phyloP scores from a whole-genome alignment of 2,888 invertebrate genomes.

The Caenorhabditis sp. region DNA sequence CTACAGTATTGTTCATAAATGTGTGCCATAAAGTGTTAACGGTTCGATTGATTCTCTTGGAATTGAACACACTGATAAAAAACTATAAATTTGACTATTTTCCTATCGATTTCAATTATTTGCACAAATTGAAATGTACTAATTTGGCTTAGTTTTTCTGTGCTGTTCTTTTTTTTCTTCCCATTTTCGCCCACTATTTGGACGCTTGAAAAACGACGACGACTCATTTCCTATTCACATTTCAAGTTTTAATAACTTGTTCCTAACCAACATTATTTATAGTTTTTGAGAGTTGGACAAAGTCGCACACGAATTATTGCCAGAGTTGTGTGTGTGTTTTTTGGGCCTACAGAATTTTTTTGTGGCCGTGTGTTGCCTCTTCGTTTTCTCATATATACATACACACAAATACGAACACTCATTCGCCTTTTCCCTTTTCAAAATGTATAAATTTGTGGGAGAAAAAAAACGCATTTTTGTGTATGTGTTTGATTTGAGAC shows the following conservation, averaged over 20 bases:
- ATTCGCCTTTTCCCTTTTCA: not conserved
- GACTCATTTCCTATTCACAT: not conserved
- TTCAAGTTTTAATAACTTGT: not conserved
- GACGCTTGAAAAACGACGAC: not conserved
- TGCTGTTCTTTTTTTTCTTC: not conserved
- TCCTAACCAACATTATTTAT: not conserved
- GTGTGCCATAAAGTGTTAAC: too few species aligned
- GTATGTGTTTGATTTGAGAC: not conserved
- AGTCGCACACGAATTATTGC: not conserved
- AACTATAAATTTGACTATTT: too few species aligned
- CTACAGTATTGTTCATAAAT: too few species aligned
- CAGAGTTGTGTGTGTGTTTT: not conserved
- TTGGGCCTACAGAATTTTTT: not conserved
- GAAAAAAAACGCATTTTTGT: not conserved
- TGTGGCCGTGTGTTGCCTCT: not conserved
- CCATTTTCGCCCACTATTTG: not conserved
- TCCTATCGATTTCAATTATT: too few species aligned
- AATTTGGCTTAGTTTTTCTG: too few species aligned
- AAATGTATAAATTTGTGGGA: constrained; percentile 1
- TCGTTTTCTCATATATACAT: not conserved
- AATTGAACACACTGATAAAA: too few species aligned
- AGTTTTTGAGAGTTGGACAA: not conserved
- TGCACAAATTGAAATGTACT: too few species aligned
- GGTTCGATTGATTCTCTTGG: too few species aligned
- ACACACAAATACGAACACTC: not conserved